phyloP scores from a whole-genome alignment of 2,888 invertebrate genomes.

The Callyntrura sp. region DNA sequence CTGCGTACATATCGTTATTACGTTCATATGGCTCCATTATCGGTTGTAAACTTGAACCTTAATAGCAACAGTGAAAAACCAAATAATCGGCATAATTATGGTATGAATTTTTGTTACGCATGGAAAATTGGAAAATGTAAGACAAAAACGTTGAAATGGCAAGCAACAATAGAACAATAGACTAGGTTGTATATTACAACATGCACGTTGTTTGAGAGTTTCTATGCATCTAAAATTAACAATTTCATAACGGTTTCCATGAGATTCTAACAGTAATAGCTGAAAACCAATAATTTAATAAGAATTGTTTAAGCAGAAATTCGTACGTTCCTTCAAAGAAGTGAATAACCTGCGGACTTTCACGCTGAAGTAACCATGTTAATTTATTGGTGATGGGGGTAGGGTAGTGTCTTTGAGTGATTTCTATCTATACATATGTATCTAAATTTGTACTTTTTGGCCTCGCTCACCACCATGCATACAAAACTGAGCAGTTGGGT shows the following conservation, averaged over 20 bases:
- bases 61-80: background rate
- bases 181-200: no score
- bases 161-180: background rate
- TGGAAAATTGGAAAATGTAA: background rate
- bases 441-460: slow-evolving; percentile 22
- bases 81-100: background rate
- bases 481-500: no score
- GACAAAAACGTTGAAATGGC: background rate
- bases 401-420: background rate
- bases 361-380: slow-evolving; percentile 22
- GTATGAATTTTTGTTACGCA: background rate
- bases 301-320: background rate
- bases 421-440: background rate
- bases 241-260: slow-evolving; percentile 53
- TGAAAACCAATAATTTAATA: slow-evolving; percentile 42
- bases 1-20: background rate
- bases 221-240: background rate
- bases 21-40: background rate
- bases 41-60: slow-evolving; percentile 61
- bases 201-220: background rate
- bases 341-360: slow-evolving; percentile 22
- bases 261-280: slow-evolving; percentile 11
- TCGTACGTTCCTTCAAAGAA: no score
- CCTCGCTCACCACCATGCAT: background rate
- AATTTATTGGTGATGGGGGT: slow-evolving; percentile 16